Evolutionary conservation across 2,888 invertebrate species (phyloP).

Genomic region (Diarsia dahlii): DNA sequence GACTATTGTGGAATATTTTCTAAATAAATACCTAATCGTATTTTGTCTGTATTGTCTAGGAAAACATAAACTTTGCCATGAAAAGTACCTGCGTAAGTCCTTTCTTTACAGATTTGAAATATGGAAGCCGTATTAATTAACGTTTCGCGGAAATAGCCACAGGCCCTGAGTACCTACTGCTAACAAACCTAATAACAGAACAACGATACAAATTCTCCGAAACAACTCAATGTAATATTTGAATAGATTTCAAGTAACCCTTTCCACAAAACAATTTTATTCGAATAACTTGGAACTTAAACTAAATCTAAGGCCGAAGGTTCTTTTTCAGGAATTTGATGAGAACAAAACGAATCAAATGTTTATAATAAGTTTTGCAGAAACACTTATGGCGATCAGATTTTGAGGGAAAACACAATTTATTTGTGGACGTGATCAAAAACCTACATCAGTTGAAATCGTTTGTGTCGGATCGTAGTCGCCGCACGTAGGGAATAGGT

Average conservation of each 20-base stretch:
- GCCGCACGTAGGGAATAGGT: constrained; percentile 79
- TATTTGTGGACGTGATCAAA: constrained; percentile 76
- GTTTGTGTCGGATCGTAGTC: constrained; percentile 71
- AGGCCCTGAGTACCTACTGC: constrained; percentile 1
- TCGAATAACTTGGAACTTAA: constrained; percentile 51
- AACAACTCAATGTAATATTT: constrained; percentile 38
- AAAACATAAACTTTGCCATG: constrained; percentile 15
- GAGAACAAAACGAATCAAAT: constrained; percentile 63
- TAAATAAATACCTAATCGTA: constrained; percentile 2
- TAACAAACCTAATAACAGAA: constrained; percentile 32
- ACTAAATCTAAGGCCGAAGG: constrained; percentile 42
- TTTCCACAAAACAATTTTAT: constrained; percentile 30
- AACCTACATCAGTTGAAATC: constrained; percentile 68
- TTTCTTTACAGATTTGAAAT: neutral
- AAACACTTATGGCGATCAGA: constrained; percentile 70
- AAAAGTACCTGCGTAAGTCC: neutral
- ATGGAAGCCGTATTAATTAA: constrained; percentile 35
- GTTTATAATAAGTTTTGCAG: constrained; percentile 64
- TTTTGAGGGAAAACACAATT: constrained; percentile 75
- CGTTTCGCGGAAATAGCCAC: constrained; percentile 35
- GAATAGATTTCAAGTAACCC: constrained; percentile 37
- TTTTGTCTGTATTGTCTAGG: neutral
- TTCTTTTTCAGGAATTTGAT: constrained; percentile 43
- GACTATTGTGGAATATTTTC: constrained; percentile 2
- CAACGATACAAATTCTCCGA: constrained; percentile 25